These are phyloP conservation scores for Apoda limacodes DNA, from an alignment of 2,888 invertebrate genomes.

Conservation along the genomic window DNA sequence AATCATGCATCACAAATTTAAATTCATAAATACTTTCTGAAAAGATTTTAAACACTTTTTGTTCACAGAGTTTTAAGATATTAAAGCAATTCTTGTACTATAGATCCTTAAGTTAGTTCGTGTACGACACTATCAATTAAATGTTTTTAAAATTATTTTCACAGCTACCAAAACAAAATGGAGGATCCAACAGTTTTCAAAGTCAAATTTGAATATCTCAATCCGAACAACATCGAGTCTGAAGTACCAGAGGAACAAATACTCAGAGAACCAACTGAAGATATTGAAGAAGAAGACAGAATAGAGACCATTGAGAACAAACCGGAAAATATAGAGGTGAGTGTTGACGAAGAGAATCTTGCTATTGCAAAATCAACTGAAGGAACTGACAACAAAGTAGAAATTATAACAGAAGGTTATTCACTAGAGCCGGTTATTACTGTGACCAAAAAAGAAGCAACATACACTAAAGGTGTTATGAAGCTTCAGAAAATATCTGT, in stretches of 20 bases:
- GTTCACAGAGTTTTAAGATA: no score
- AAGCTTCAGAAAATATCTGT: slow-evolving; percentile 47
- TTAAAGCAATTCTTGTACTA: no score
- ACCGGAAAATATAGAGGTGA: slow-evolving; percentile 20
- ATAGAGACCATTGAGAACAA: slow-evolving; percentile 8
- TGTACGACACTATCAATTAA: no score
- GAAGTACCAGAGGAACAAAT: slow-evolving; percentile 42
- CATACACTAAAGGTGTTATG: slow-evolving; percentile 40
- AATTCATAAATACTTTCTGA: no score
- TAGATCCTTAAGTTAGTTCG: no score
- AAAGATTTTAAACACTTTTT: no score
- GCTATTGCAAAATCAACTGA: neutral
- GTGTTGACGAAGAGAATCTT: neutral
- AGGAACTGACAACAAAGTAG: slow-evolving; percentile 3
- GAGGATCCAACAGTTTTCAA: no score
- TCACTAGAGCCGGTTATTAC: slow-evolving; percentile 39
- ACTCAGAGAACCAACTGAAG: slow-evolving; percentile 24
- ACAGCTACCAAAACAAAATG: no score
- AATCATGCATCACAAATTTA: no score
- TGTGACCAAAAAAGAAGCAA: slow-evolving; percentile 41
- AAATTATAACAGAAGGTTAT: slow-evolving; percentile 16
- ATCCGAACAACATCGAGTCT: slow-evolving; percentile 32
- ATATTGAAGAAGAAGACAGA: neutral
- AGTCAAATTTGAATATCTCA: no score
- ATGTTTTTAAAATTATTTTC: no score